Evolutionary conservation across 2,113 vertebrate genomes (phyloP), one percentile per base, ranked within the genome.

Genomic region (Tachysurus vachellii): DNA sequence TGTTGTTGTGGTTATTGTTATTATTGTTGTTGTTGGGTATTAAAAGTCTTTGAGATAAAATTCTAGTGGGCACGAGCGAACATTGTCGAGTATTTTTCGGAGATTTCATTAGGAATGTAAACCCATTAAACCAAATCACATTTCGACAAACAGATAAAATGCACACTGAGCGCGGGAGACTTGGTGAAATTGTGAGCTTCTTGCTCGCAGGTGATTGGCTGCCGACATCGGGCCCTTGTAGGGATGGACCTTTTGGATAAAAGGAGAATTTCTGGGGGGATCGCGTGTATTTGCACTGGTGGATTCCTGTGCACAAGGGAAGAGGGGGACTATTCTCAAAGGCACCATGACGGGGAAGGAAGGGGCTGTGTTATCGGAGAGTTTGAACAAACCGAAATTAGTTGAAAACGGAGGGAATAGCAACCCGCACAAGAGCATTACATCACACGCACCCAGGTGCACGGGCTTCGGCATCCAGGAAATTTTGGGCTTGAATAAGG

Each of bases 381-480:
- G 90, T 95, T 94, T 95, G 88, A 96, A 95, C 90, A 90, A 95
- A 82, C 93, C 96, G 90, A 97, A 97, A 94, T 93, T 94, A 61
- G 92, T 81, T 71, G 92, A 93, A 12, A 95, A 93, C 36, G 92
- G 90, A 90, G 91, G 92, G 66, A 92, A 80, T 70, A 94, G 85
- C 93, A 93, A 91, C 93, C 26, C 68, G 90, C 88, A 71, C 79
- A 95, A 95, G 91, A 94, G 80, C 88, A 84, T 81, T 89, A 90
- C 88, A 44, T 89, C 94, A 90, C 93, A 95, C 86, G 89, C 96
- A 61, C 93, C 95, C 87, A 95, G 97, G 93, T 98, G 97, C 96
- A 99, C 98, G 6, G 97, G 98, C 42, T 99, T 99, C 89, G 98
- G 98, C 91, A 99, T 99, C 92, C 98, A 99, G 94, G 98, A 99